Base-by-base conservation (phyloP, 2,113 vertebrate species). In the Bostrychus sinensis region DNA sequence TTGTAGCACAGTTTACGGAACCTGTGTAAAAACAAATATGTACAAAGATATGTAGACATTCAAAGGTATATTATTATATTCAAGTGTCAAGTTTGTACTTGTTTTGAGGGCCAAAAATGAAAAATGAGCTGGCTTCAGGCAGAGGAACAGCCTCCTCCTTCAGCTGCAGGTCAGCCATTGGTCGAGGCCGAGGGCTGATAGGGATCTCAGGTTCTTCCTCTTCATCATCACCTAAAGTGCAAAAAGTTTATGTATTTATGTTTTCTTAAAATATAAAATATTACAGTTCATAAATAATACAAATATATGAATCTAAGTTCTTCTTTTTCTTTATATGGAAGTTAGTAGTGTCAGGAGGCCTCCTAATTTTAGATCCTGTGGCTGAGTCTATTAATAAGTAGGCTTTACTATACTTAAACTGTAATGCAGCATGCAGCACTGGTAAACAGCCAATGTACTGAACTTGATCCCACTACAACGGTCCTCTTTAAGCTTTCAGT, bases 131-230 rank as follows among this genome's bases (percentile, higher is more conserved):
- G 80, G 97, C 96, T 57, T 97, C 93, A 2, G 97, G 97, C 85
- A 99, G 93, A 1, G 97, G 97, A 37, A 99, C 96, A 0, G 95
- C 96, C 61, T 98, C 97, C 83, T 99, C 97, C 42, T 99, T 99
- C 60, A 99, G 90, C 81, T 98, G 96, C 13, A 99, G 90, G 80
- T 99, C 97, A 0, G 97, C 96, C 67, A 98, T 93, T 0, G 97
- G 97, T 14, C 97, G 93, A 3, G 97, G 97, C 0, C 97, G 93
- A 57, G 96, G 95, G 73, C 95, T 98, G 62, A 93, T 73, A 0
- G 97, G 97, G 62, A 99, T 95, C 77, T 96, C 96, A 6, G 97
- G 97, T 62, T 98, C 96, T 12, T 93, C 95, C 85, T 99, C 97
- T 39, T 99, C 97, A 14, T 99, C 97, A 0, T 99, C 97, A 70